A percentile compares a stretch with the other conserved stretches of the same genome.
These are phyloP conservation scores for Troglohyphantes excavatus DNA, from an alignment of 2,888 invertebrate genomes.

Conservation along the genomic window DNA sequence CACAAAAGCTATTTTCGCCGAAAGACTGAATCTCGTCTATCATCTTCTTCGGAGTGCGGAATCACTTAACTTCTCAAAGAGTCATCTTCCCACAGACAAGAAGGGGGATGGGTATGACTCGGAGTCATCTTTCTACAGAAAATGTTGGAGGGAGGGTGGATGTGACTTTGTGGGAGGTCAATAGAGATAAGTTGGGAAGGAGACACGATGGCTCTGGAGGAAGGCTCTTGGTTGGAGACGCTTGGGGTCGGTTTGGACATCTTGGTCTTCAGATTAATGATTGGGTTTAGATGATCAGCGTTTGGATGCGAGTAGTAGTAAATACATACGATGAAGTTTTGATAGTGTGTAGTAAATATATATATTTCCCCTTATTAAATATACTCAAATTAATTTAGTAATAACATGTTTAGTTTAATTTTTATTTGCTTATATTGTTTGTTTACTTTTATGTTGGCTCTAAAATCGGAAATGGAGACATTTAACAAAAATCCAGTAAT, in stretches of 20 bases:
- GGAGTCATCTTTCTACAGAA: background rate
- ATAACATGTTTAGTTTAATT: too few species aligned
- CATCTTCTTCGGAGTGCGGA: background rate
- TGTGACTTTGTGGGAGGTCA: background rate
- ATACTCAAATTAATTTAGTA: too few species aligned
- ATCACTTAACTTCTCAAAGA: background rate
- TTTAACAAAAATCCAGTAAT: too few species aligned
- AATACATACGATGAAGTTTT: too few species aligned
- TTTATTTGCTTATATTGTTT: too few species aligned
- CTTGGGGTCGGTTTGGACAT: background rate
- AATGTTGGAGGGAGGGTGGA: background rate
- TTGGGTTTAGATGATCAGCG: background rate
- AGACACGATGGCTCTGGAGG: background rate
- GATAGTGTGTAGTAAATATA: too few species aligned
- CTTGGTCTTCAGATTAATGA: background rate
- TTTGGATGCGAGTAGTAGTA: too few species aligned
- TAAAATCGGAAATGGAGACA: too few species aligned
- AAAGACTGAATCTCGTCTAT: background rate
- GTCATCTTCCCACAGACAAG: background rate
- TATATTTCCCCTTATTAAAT: too few species aligned
- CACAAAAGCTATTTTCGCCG: background rate
- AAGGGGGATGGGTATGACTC: background rate
- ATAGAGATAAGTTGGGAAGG: background rate
- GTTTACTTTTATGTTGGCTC: too few species aligned
- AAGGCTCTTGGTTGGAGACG: background rate